These are phyloP conservation scores for Eulemur mongoz DNA, from an alignment of 2,797 vertebrate genomes.

Conservation along the genomic window DNA sequence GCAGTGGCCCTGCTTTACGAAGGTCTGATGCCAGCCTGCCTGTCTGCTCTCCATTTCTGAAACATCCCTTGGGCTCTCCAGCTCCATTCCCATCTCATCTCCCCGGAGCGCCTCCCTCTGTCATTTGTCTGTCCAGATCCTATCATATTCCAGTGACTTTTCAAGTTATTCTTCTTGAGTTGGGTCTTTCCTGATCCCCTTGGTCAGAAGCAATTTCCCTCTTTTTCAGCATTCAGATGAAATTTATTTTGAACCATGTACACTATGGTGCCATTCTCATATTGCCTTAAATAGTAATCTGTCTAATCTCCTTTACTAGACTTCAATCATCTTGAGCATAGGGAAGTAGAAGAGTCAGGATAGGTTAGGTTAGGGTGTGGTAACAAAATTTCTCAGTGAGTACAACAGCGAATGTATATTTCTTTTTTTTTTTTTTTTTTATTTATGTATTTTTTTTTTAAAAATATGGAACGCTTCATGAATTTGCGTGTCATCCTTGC, in stretches of 20 bases:
- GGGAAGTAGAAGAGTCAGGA: not conserved
- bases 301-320: not conserved
- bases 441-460: no score
- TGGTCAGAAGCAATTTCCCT: conserved; percentile 42
- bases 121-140: not conserved
- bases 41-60: not conserved
- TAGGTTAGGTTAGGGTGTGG: not conserved
- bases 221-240: conserved; percentile 4
- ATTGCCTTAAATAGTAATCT: not conserved
- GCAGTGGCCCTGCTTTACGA: not conserved
- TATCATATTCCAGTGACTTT: not conserved
- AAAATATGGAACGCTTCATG: no score
- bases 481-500: no score
- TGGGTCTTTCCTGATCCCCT: not conserved
- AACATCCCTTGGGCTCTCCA: not conserved
- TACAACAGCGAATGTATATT: not conserved
- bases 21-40: not conserved
- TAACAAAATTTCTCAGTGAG: not conserved
- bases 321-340: not conserved
- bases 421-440: no score
- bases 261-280: not conserved
- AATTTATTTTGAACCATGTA: not conserved
- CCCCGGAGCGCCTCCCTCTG: not conserved
- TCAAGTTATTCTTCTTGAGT: conserved; percentile 1
- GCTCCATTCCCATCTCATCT: not conserved